A percentile compares a stretch with the other conserved stretches of the same genome.
These are phyloP conservation scores for Piprites chloris DNA, from an alignment of 2,113 vertebrate genomes.

Conservation along the genomic window DNA sequence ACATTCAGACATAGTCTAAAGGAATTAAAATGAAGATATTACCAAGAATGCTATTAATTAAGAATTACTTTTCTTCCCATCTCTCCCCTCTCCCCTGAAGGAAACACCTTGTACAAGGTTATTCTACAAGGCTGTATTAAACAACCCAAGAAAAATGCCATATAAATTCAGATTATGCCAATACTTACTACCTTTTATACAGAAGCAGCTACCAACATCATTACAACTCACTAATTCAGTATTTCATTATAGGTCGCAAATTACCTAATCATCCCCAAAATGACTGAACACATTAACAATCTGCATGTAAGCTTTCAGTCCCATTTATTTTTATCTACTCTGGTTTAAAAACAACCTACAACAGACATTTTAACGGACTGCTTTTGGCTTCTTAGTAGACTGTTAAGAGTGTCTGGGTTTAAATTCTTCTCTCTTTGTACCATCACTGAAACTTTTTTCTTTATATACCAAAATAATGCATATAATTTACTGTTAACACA, in stretches of 20 bases:
- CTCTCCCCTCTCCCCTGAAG: constrained; percentile 1
- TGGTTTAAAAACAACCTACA: neutral
- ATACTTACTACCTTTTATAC: neutral
- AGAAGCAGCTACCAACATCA: neutral
- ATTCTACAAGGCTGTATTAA: neutral
- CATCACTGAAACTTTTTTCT: neutral
- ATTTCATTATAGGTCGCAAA: neutral
- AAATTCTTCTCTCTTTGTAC: neutral
- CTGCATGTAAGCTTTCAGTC: neutral
- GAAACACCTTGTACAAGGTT: neutral
- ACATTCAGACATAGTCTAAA: constrained; percentile 87
- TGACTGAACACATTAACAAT: neutral
- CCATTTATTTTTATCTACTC: neutral
- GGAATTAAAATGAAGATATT: constrained; percentile 72
- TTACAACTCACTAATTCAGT: neutral
- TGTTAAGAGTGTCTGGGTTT: neutral
- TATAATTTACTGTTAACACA: neutral
- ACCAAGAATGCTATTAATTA: constrained; percentile 34
- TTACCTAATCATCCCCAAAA: neutral
- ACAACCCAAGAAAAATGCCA: neutral
- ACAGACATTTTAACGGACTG: neutral
- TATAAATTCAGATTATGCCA: neutral
- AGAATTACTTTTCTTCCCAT: neutral
- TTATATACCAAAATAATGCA: neutral
- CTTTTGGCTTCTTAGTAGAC: neutral